phyloP scores from a whole-genome alignment of 2,113 vertebrate genomes.

The Siniperca chuatsi region DNA sequence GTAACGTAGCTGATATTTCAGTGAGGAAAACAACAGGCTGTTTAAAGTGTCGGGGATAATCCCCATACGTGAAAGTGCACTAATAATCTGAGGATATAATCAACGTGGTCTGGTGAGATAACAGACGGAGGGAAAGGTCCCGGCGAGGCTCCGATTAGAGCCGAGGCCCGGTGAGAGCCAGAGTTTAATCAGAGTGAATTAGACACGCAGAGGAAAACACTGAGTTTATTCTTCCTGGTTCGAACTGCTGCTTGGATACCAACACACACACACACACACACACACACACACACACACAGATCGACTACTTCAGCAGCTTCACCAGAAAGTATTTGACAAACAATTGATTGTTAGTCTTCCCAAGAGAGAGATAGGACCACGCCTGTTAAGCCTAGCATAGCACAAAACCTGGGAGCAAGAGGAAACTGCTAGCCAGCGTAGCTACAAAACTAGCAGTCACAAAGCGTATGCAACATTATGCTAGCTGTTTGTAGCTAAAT shows the following conservation, averaged over 20 bases:
- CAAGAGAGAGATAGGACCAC: no score
- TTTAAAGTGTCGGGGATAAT: conserved; percentile 32
- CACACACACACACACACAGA: neutral
- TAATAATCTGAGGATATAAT: conserved; percentile 39
- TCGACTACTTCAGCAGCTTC: neutral
- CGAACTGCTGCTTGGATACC: conserved; percentile 10
- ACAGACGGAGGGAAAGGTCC: conserved; percentile 13
- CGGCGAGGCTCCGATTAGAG: neutral
- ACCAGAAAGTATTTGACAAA: neutral
- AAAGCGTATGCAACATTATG: no score
- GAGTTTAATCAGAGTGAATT: conserved; percentile 49
- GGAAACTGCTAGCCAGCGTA: no score
- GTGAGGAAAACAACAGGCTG: neutral
- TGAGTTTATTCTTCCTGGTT: conserved; percentile 31
- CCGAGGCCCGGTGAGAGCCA: conserved; percentile 6
- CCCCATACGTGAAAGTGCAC: conserved; percentile 35
- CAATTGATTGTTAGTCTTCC: no score
- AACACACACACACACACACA: conserved; percentile 27
- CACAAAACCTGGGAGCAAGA: neutral
- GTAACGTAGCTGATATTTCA: neutral
- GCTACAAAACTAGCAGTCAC: no score
- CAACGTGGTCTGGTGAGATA: conserved; percentile 14
- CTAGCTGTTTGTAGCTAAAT: no score
- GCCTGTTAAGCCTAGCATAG: neutral
- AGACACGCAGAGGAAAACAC: conserved; percentile 37